Conservation (phyloP, 2,797 vertebrate species). For the Cyclura pinguis region DNA sequence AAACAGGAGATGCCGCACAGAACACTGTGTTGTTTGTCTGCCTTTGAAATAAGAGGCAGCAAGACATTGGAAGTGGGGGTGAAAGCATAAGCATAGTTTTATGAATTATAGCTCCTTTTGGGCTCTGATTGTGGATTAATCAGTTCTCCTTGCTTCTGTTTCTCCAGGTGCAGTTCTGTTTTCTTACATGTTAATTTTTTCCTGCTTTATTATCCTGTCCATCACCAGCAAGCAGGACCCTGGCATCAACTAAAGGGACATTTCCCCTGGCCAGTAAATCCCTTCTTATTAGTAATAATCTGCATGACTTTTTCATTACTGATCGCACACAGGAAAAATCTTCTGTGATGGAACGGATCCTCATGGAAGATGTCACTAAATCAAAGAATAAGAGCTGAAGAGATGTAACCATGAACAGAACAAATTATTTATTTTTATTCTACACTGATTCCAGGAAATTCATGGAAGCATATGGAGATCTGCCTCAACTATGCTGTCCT, state of each 20-base stretch:
- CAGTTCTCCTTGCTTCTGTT: slow-evolving; percentile 74
- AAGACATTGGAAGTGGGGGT: slow-evolving; percentile 60
- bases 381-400: neutral
- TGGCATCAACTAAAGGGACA: slow-evolving; percentile 16
- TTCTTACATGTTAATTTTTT: slow-evolving; percentile 85
- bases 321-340: neutral
- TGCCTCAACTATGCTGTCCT: neutral
- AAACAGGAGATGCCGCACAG: slow-evolving; percentile 79
- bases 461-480: too few species aligned
- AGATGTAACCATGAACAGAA: neutral
- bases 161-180: slow-evolving; percentile 85
- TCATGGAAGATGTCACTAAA: neutral
- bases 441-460: neutral
- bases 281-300: slow-evolving; percentile 39
- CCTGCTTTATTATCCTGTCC: slow-evolving; percentile 79
- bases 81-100: slow-evolving; percentile 69
- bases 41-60: slow-evolving; percentile 83
- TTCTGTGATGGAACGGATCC: neutral
- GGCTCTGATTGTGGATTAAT: slow-evolving; percentile 69
- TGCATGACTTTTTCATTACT: slow-evolving; percentile 19
- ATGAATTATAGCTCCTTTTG: slow-evolving; percentile 76
- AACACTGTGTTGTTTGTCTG: slow-evolving; percentile 81
- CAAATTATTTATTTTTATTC: neutral
- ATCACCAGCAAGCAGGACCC: slow-evolving; percentile 61
- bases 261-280: slow-evolving; percentile 56